Evolutionary conservation across 1,140 invertebrate species (phyloP), one percentile per base, ranked within the genome.

Genomic region (Panulirus ornatus): DNA sequence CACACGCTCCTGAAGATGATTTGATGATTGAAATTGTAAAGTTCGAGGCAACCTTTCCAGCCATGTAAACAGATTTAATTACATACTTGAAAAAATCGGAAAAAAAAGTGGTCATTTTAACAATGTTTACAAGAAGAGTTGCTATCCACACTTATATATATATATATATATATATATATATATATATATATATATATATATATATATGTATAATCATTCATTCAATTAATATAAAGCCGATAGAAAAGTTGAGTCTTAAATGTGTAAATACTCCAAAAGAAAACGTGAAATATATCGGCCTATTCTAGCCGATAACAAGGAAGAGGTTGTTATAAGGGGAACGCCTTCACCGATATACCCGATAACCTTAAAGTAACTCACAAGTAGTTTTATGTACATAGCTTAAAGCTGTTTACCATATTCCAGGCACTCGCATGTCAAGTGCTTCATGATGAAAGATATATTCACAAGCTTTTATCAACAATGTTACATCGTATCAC

Each of bases 381-480:
- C 47, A n/a, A 54, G 47, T 30, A 73, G 78, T 73, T 89, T 73
- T 89, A 89, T 89, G 75, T 89, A 89, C 88, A 89, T 89, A 89
- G 88, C 88, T 89, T 89, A 89, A 89, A 89, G 88, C 88, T 89
- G 88, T 89, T 89, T 89, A 89, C 88, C 88, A 89, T 84, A 73
- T 75, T 84, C 79, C 79, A 83, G 88, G 70, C 88, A 89, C 88
- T 89, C 34, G 36, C n/a, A 16, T 30, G 42, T 47, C 22, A 81
- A 84, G 88, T 76, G 79, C 81, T 14, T 40, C 27, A 38, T 63
- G 30, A 44, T 34, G 22, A 27, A 30, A 38, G 38, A 89, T 51
- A 30, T 19, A 73, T 75, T 71, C 44, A 89, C 47, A 51, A 27
- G 40, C 73, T 27, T 47, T 66, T 27, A 79, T 9, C 14, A 76